A percentile compares a stretch with the other conserved stretches of the same genome.
Evolutionary conservation across 2,888 invertebrate species (phyloP).

Genomic region (Drosophila tanythrix): DNA sequence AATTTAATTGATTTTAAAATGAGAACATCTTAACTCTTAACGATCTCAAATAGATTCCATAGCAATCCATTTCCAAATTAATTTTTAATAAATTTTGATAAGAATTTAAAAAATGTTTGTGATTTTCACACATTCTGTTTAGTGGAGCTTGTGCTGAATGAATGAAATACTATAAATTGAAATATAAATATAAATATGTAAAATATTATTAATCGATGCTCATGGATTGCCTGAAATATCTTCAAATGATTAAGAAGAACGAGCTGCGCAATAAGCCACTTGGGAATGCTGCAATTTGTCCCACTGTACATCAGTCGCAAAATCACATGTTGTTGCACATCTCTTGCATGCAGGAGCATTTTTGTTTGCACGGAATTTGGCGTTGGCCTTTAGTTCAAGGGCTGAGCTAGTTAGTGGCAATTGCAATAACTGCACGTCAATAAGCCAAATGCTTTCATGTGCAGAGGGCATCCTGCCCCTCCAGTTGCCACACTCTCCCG

Average conservation of each 20-base stretch:
- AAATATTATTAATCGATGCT: background rate
- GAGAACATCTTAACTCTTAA: background rate
- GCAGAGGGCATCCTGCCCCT: slow-evolving; percentile 7
- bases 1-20: background rate
- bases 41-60: background rate
- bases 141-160: too few relatives aligned
- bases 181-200: background rate
- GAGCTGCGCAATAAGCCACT: background rate
- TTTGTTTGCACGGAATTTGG: slow-evolving; percentile 20
- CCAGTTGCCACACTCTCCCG: background rate
- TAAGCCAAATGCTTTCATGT: slow-evolving; percentile 12
- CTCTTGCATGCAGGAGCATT: slow-evolving; percentile 32
- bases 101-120: background rate
- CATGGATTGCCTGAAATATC: background rate
- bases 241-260: background rate
- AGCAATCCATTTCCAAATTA: background rate
- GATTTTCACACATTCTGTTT: background rate
- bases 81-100: background rate
- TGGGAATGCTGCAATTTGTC: background rate
- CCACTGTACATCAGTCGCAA: slow-evolving; percentile 47
- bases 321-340: slow-evolving; percentile 13
- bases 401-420: slow-evolving; percentile 40
- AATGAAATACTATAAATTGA: background rate
- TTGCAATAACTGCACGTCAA: slow-evolving; percentile 37
- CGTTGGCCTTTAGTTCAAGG: slow-evolving; percentile 44